These are phyloP conservation scores for Aegotheles bennettii DNA, from an alignment of 2,113 vertebrate genomes.

Conservation along the genomic window DNA sequence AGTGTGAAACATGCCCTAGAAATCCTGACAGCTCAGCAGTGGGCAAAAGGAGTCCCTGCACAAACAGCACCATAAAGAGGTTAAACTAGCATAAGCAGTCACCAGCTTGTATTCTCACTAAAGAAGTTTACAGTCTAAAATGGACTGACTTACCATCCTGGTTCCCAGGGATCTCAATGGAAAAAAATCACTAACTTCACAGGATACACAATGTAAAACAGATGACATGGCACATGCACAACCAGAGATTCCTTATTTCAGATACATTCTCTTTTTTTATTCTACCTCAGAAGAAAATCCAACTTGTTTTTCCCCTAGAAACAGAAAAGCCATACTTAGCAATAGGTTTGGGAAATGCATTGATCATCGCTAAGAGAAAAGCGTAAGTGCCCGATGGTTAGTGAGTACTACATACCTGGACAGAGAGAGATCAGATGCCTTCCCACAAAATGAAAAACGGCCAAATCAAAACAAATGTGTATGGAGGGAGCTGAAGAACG, in stretches of 20 bases:
- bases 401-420: not conserved
- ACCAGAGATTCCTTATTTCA: not conserved
- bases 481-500: not conserved
- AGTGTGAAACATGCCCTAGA: not conserved
- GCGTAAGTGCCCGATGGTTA: not conserved
- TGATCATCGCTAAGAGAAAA: not conserved
- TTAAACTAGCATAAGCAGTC: not conserved
- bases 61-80: not conserved
- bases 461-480: not conserved
- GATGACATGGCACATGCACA: not conserved
- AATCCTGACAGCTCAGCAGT: not conserved
- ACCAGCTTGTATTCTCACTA: not conserved
- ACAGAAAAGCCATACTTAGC: not conserved
- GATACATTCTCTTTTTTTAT: not conserved
- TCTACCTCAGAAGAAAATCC: not conserved
- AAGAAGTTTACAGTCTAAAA: not conserved
- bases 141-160: not conserved
- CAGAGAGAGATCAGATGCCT: not conserved
- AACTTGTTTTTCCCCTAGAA: not conserved
- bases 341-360: not conserved
- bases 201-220: not conserved
- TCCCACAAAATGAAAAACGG: not conserved
- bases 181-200: not conserved
- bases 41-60: not conserved
- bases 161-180: not conserved